Percentiles rank a stretch among this genome's conserved stretches.
These are phyloP conservation scores for Tethya wilhelma DNA, from an alignment of 37 sponge, comb jelly and placozoan species.

Conservation along the genomic window DNA sequence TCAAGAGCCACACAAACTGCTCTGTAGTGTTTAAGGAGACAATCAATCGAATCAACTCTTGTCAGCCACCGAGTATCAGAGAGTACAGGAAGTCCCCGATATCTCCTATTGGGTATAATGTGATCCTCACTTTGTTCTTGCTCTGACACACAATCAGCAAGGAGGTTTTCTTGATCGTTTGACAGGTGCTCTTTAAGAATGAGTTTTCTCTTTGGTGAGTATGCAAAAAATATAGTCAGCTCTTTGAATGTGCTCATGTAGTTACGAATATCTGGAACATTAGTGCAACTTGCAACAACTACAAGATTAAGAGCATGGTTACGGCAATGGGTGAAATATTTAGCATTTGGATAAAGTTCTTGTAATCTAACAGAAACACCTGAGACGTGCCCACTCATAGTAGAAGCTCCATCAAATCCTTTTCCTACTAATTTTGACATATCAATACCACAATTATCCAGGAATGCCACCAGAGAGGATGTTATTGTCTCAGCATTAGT, in stretches of 20 bases:
- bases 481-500: conserved; percentile 25
- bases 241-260: conserved; percentile 31
- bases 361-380: conserved; percentile 20
- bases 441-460: not conserved
- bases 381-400: conserved; percentile 21
- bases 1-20: conserved; percentile 25
- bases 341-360: conserved; percentile 13
- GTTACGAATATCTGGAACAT: conserved; percentile 28
- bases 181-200: conserved; percentile 21
- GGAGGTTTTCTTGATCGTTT: no score
- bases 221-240: conserved; percentile 37
- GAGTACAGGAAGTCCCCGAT: conserved; percentile 18
- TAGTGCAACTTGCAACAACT: conserved; percentile 22
- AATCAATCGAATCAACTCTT: conserved; percentile 32
- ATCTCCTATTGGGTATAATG: not conserved
- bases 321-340: conserved; percentile 39
- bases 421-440: conserved; percentile 20
- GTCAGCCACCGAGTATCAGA: conserved; percentile 47
- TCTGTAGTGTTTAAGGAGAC: conserved; percentile 32
- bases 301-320: conserved; percentile 49
- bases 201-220: conserved; percentile 29
- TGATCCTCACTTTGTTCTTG: conserved; percentile 5
- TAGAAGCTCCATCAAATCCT: conserved; percentile 37
- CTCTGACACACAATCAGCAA: not conserved
- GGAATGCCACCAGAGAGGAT: not conserved